Evolutionary conservation across 2,888 invertebrate species (phyloP).

Genomic region (Drosophila colorata): DNA sequence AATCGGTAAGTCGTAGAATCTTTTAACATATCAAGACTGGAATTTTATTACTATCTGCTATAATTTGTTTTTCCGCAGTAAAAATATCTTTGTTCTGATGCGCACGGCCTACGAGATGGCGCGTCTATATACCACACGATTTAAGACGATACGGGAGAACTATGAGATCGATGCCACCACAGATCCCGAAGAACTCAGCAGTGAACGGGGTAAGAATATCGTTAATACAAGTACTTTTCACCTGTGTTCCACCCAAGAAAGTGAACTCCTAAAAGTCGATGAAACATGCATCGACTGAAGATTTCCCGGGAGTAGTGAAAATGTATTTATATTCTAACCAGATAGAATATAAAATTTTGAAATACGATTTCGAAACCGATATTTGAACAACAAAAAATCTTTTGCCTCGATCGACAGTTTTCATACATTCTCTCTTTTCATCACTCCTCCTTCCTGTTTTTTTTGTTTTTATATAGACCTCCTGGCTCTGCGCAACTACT

Average conservation of each 20-base stretch:
- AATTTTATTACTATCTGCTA: not conserved
- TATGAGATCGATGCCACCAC: constrained; percentile 90
- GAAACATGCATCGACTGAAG: too few species aligned
- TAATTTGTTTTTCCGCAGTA: constrained; percentile 51
- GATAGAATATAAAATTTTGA: too few species aligned
- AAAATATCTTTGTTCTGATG: constrained; percentile 87
- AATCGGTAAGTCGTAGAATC: constrained; percentile 70
- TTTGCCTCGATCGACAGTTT: too few species aligned
- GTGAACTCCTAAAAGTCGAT: too few species aligned
- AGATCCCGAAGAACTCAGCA: constrained; percentile 88
- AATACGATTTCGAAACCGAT: too few species aligned
- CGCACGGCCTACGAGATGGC: constrained; percentile 88
- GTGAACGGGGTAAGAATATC: constrained; percentile 86
- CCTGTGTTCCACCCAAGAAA: too few species aligned
- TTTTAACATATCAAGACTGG: not conserved
- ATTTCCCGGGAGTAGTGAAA: too few species aligned
- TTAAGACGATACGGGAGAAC: constrained; percentile 88
- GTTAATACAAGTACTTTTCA: too few species aligned
- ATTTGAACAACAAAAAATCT: too few species aligned
- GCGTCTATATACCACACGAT: constrained; percentile 88
- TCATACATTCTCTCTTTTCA: too few species aligned
- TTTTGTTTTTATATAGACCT: constrained; percentile 87
- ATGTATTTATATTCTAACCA: too few species aligned
- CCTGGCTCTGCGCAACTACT: constrained; percentile 88
- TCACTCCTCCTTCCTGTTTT: not conserved